Percentiles rank a stretch among this genome's conserved stretches.
phyloP scores from a whole-genome alignment of 2,113 vertebrate species.

The Melanocharis versteri region DNA sequence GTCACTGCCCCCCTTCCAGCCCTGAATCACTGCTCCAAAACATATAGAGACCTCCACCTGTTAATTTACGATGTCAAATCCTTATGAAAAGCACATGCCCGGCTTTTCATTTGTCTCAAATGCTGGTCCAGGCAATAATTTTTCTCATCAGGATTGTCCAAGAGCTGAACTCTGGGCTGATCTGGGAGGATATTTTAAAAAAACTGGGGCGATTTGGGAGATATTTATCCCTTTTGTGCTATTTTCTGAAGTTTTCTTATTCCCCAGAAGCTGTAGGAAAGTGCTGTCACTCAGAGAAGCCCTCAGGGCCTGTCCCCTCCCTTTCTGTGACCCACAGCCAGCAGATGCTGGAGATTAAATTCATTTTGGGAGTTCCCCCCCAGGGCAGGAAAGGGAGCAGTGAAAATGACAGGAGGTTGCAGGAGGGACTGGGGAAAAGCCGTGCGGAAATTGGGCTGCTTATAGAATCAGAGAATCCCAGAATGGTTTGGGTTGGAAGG shows the following conservation, averaged over 20 bases:
- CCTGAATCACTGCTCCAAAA: neutral
- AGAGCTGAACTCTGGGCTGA: neutral
- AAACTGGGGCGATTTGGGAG: neutral
- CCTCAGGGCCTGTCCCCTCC: neutral
- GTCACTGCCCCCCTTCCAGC: neutral
- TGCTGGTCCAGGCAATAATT: neutral
- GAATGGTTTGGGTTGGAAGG: neutral
- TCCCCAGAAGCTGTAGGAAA: neutral
- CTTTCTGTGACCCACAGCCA: neutral
- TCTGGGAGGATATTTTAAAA: neutral
- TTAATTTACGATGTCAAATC: neutral
- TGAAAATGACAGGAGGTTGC: neutral
- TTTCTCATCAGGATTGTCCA: neutral
- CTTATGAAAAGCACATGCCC: neutral
- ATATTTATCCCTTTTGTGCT: neutral
- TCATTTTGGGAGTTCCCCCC: neutral
- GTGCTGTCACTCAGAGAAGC: neutral
- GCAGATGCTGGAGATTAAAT: neutral
- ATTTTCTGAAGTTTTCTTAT: neutral
- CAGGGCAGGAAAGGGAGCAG: neutral
- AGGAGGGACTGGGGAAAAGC: neutral
- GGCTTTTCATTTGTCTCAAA: neutral
- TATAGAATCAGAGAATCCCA: neutral
- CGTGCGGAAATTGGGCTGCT: neutral
- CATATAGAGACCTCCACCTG: neutral